Percentiles rank a stretch among this genome's conserved stretches.
Conservation (phyloP, 2,888 invertebrate species). For the Drosophila vallismaia region DNA sequence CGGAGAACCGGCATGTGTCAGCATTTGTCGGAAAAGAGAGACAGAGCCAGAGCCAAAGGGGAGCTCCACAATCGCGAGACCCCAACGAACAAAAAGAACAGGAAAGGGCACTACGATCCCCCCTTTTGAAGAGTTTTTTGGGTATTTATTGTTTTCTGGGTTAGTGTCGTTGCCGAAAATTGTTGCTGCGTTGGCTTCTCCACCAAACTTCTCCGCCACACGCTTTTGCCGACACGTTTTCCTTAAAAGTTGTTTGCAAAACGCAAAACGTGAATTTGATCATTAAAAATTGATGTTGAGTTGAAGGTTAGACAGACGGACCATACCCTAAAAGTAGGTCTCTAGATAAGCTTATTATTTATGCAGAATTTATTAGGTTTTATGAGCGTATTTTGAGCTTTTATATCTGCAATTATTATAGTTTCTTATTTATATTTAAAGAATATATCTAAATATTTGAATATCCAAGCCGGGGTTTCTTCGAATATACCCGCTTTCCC, state of each 20-base stretch:
- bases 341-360: not conserved
- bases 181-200: slow-evolving; percentile 20
- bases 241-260: slow-evolving; percentile 23
- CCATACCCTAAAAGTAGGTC: slow-evolving; percentile 19
- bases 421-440: no score
- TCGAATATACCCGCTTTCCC: slow-evolving; percentile 15
- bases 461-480: not conserved
- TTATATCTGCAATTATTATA: no score
- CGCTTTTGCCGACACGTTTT: slow-evolving; percentile 44
- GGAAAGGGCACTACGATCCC: not conserved
- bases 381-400: no score
- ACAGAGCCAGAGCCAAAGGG: not conserved
- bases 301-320: not conserved
- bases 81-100: slow-evolving; percentile 4
- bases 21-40: slow-evolving; percentile 12
- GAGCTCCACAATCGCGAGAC: slow-evolving; percentile 23
- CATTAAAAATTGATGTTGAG: slow-evolving; percentile 13
- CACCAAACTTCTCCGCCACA: slow-evolving; percentile 15
- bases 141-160: slow-evolving; percentile 22
- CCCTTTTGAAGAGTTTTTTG: not conserved
- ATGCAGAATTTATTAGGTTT: not conserved
- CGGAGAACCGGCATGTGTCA: slow-evolving; percentile 18
- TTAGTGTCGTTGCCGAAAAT: slow-evolving; percentile 7
- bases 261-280: slow-evolving; percentile 33
- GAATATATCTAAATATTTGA: no score